A percentile compares a stretch with the other conserved stretches of the same genome.
phyloP scores from a whole-genome alignment of 2,113 vertebrate genomes.

The Sorex fumeus region DNA sequence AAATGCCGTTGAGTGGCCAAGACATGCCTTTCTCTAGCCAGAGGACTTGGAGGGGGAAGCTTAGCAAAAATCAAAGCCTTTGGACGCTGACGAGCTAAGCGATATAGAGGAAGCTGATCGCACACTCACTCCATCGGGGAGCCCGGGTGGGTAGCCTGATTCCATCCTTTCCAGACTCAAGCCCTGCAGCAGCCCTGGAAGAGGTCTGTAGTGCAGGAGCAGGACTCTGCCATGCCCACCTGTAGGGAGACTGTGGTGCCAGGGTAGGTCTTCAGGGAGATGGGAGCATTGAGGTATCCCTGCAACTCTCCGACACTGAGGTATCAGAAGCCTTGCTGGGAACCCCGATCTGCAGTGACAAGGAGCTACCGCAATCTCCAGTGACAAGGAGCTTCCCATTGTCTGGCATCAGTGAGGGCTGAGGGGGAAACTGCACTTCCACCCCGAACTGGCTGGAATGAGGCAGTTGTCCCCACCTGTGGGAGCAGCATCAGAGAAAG shows the following conservation, averaged over 20 bases:
- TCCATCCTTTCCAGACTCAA: no score
- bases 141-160: no score
- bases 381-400: neutral
- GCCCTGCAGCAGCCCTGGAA: no score
- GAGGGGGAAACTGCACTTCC: neutral
- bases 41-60: neutral
- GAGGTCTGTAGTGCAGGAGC: no score
- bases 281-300: no score
- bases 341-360: neutral
- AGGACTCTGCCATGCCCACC: no score
- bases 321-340: neutral
- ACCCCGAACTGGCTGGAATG: neutral
- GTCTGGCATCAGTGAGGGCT: neutral
- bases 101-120: neutral
- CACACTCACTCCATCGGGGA: no score
- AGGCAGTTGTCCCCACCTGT: neutral
- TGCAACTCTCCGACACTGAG: neutral
- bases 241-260: neutral
- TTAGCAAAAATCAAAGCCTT: conserved; percentile 13
- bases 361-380: neutral
- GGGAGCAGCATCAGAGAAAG: conserved; percentile 34
- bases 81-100: neutral
- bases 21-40: conserved; percentile 1
- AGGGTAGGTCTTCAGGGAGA: neutral
- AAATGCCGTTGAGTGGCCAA: neutral